These are phyloP conservation scores for Planococcus citri DNA, from an alignment of 1,140 invertebrate genomes.

Conservation along the genomic window DNA sequence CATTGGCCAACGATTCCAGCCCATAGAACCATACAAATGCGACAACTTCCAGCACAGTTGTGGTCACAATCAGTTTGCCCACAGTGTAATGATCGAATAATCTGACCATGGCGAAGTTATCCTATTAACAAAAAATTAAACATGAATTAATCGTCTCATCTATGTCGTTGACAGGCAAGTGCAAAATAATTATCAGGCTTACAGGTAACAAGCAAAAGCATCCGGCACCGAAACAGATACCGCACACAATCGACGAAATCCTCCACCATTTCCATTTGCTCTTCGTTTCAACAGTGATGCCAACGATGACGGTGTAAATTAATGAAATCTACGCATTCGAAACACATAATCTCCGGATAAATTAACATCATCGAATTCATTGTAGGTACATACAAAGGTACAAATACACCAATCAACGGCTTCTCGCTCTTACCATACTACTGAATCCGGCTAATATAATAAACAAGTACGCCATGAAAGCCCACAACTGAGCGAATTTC, in stretches of 20 bases:
- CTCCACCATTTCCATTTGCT: slow-evolving; percentile 36
- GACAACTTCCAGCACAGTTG: slow-evolving; percentile 37
- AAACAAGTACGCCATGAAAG: slow-evolving; percentile 34
- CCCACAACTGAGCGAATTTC: slow-evolving; percentile 33
- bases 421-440: slow-evolving; percentile 37
- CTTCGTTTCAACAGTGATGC: slow-evolving; percentile 35
- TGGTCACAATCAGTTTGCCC: slow-evolving; percentile 37
- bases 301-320: slow-evolving; percentile 37
- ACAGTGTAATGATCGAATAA: slow-evolving; percentile 40
- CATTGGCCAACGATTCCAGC: slow-evolving; percentile 36
- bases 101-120: slow-evolving; percentile 33
- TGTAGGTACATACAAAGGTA: background rate
- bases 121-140: too few relatives aligned
- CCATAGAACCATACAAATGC: slow-evolving; percentile 40
- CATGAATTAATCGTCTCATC: background rate
- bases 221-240: slow-evolving; percentile 33
- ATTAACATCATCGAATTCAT: background rate
- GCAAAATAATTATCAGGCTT: slow-evolving; percentile 22
- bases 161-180: background rate
- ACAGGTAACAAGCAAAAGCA: slow-evolving; percentile 31
- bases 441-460: slow-evolving; percentile 38
- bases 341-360: background rate
- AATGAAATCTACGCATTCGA: slow-evolving; percentile 36
- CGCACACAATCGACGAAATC: slow-evolving; percentile 30
- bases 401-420: background rate